Evolutionary conservation across 2,888 invertebrate species (phyloP), one percentile per base, ranked within the genome.

Genomic region (Drosophila quinaria): DNA sequence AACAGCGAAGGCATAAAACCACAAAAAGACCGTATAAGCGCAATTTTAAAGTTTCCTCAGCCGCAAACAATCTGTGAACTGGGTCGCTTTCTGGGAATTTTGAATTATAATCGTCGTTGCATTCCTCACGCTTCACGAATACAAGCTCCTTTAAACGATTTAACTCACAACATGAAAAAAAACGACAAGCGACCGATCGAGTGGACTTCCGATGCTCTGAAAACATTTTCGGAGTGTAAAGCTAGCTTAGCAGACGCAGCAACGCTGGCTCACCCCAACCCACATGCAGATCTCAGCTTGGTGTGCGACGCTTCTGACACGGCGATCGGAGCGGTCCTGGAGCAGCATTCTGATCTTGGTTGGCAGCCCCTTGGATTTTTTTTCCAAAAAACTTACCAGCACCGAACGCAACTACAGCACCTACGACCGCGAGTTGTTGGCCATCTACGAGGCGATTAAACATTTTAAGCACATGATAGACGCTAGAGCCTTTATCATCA

Each of bases 401-500:
- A 37, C 37, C 8, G 19, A 37, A 19, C 11, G 22, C 13, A 35
- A 44, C 13, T 50, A 50, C 17, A 46, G 37, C 19, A 46, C 64
- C 9, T 51, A 58, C 19, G 58, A 65, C 22, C 15, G 58, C 3
- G 56, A 65, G 10, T 44, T 65, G 10, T 17, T 65, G 1, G 42
- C 50, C 0, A 67, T 61, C 4, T 67, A 29, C 29, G 55, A 61
- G 13, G 4, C 31, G 0, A 39, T 67, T 1, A 51, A 51, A 17
- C 31, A 55, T 13, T 67, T 56, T 33, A 49, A 54, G 8, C 63
- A 68, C 31, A 11, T 58, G 13, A 0, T 63, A 4, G 52, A 68
- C 3, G 33, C n/a, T 5, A 19, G 56, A 6, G 15, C 25, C 3
- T 62, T 68, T 11, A 19, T 55, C n/a, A 51, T 51, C 4, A 50